These are phyloP conservation scores for Scaptomyza pallida DNA, from an alignment of 1,140 invertebrate species.

Conservation along the genomic window DNA sequence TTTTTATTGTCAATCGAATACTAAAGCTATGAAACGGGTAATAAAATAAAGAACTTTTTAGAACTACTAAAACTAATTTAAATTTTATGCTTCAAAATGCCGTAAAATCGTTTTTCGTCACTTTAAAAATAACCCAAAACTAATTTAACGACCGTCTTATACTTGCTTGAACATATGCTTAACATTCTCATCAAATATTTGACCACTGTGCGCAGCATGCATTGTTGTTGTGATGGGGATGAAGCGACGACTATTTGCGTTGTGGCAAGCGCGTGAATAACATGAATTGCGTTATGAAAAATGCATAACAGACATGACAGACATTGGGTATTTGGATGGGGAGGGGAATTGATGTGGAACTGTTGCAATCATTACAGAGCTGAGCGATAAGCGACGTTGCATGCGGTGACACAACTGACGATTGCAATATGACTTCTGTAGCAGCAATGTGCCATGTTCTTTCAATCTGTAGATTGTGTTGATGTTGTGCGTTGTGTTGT, in stretches of 20 bases:
- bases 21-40: not conserved
- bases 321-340: slow-evolving; percentile 14
- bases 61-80: not conserved
- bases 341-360: slow-evolving; percentile 11
- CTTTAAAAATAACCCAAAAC: no score
- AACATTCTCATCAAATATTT: not conserved
- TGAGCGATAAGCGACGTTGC: slow-evolving; percentile 81
- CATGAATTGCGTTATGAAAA: slow-evolving; percentile 77
- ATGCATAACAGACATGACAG: slow-evolving; percentile 61
- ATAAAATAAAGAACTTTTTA: not conserved
- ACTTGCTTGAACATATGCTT: no score
- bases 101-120: no score
- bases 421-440: slow-evolving; percentile 73
- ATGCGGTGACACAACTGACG: slow-evolving; percentile 73
- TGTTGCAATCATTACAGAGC: slow-evolving; percentile 73
- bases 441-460: slow-evolving; percentile 33
- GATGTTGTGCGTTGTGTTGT: not conserved
- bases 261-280: slow-evolving; percentile 69
- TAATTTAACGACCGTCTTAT: no score
- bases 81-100: not conserved
- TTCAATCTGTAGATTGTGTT: slow-evolving; percentile 3
- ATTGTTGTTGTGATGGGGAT: not conserved
- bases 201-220: slow-evolving; percentile 12
- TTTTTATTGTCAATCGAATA: not conserved
- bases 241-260: slow-evolving; percentile 12